These are phyloP conservation scores for Nephrocerus scutellatus DNA, from an alignment of 2,888 invertebrate genomes.

Conservation along the genomic window DNA sequence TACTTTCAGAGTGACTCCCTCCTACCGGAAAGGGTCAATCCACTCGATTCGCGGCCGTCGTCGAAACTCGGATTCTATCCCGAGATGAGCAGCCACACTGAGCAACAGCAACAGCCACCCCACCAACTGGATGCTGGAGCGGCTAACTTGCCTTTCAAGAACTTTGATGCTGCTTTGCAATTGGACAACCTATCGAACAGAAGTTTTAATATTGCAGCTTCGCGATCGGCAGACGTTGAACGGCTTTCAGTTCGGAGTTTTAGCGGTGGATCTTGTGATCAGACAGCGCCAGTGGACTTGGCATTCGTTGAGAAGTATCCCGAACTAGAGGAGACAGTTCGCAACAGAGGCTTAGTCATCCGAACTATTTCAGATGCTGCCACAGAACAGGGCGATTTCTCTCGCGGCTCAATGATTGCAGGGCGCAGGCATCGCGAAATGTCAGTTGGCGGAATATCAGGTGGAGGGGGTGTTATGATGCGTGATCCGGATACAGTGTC, in stretches of 20 bases:
- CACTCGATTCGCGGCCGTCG: conserved; percentile 58
- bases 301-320: conserved; percentile 39
- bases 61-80: conserved; percentile 50
- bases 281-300: conserved; percentile 30
- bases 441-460: conserved; percentile 37
- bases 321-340: conserved; percentile 37
- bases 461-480: conserved; percentile 28
- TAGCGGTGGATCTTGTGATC: conserved; percentile 18
- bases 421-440: conserved; percentile 34
- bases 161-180: conserved; percentile 21
- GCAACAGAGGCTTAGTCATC: conserved; percentile 39
- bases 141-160: conserved; percentile 22
- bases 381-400: conserved; percentile 19
- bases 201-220: conserved; percentile 31
- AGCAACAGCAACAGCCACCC: conserved; percentile 36
- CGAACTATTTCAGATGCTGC: conserved; percentile 42
- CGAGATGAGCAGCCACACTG: conserved; percentile 43
- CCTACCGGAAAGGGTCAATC: conserved; percentile 67
- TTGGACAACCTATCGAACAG: conserved; percentile 34
- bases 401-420: conserved; percentile 23
- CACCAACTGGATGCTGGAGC: too few species aligned
- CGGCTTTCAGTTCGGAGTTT: conserved; percentile 1
- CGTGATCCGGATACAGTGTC: conserved; percentile 39
- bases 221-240: conserved; percentile 3
- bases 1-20: conserved; percentile 75